phyloP scores from a whole-genome alignment of 1,140 invertebrate genomes.

The Aleiodes sp. region DNA sequence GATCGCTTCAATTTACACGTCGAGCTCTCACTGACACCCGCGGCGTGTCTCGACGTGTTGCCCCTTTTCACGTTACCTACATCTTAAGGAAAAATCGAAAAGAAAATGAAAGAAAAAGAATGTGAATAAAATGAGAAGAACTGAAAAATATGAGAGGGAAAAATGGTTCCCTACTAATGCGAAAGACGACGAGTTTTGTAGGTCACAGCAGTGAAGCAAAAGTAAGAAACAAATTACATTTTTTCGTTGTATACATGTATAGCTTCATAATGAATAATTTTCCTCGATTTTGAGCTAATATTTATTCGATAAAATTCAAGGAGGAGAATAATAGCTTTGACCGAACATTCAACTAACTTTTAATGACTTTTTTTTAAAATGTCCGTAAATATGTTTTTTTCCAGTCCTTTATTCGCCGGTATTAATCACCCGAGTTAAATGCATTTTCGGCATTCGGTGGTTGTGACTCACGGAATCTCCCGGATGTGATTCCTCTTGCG shows the following conservation, averaged over 20 bases:
- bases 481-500: constrained; percentile 11
- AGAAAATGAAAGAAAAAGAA: constrained; percentile 29
- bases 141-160: constrained; percentile 12
- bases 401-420: too few species aligned
- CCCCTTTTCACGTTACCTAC: constrained; percentile 14
- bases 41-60: constrained; percentile 13
- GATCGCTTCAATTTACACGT: constrained; percentile 50
- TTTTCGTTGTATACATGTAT: not conserved
- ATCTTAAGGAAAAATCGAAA: constrained; percentile 39
- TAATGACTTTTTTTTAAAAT: too few species aligned
- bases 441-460: constrained; percentile 4
- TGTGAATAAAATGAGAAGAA: not conserved
- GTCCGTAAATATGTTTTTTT: too few species aligned
- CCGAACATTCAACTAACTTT: too few species aligned
- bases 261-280: not conserved
- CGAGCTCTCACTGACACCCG: constrained; percentile 28
- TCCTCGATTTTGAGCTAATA: not conserved
- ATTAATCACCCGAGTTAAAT: not conserved
- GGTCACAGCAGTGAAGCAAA: not conserved
- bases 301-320: not conserved
- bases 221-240: constrained; percentile 18
- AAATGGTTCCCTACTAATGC: constrained; percentile 1
- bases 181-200: constrained; percentile 1
- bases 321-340: too few species aligned
- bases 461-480: not conserved